Base-by-base conservation (phyloP, 2,797 vertebrate species). In the Peromyscus aztecus region DNA sequence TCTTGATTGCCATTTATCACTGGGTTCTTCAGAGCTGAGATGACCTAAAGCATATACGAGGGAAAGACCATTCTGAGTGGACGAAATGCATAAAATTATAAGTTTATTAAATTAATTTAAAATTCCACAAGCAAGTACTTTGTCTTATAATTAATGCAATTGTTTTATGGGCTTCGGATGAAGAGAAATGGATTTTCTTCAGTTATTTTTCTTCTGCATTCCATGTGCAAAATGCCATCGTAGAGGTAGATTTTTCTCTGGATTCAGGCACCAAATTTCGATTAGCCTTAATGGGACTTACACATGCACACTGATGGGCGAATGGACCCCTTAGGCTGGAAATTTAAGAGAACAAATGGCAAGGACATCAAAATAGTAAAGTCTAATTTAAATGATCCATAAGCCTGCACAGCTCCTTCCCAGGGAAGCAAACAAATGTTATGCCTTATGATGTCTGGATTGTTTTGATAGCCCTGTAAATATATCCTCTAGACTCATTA, bases 231-330 rank as follows among this genome's bases (percentile, higher is more conserved):
- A 98, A 96, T 90, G 94, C 97, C 96, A 93, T 96, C 96, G 95
- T 95, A 86, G 97, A 97, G 97, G 97, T 77, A 95, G 97, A 98
- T 97, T 97, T 98, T 98, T 97, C 97, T 97, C 89, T 96, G 87
- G 97, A 98, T 89, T 97, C 97, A 97, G 95, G 94, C 24, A 4
- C 92, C 98, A 89, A 97, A 97, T 98, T 98, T 97, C 98, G 98
- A 98, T 97, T 98, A 98, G 98, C 98, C 98, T 97, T 98, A 98
- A 97, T 98, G 97, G 96, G 95, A 97, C 95, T 98, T 97, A 94
- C 95, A 92, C 95, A 92, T 92, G 97, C 91, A 96, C 97, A 88
- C 4, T 55, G 34, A 96, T 90, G 98, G 77, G 90, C 95, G 89
- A 96, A 57, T 91, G 94, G 97, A 96, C 93, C 97, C 98, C 97